Conservation (phyloP, 2,888 invertebrate genomes). For the Drosophila recens region DNA sequence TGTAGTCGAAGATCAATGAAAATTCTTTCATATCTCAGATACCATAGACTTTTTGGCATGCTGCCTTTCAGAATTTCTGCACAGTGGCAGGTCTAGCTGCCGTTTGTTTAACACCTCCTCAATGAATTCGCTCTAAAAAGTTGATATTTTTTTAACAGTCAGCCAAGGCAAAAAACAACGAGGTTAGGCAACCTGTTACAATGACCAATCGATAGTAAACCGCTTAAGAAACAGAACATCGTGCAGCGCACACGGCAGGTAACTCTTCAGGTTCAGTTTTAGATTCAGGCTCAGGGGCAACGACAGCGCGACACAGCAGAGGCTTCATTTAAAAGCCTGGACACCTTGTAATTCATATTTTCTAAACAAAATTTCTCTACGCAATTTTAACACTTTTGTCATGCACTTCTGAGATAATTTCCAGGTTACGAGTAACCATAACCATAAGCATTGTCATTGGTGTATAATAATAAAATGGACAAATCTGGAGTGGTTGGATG, state of each 20-base stretch:
- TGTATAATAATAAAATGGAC: conserved; percentile 23
- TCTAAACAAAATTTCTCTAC: conserved; percentile 73
- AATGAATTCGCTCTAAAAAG: conserved; percentile 34
- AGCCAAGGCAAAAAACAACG: conserved; percentile 13
- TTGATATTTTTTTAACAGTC: conserved; percentile 59
- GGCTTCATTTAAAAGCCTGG: conserved; percentile 26
- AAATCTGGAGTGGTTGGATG: conserved; percentile 27
- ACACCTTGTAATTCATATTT: conserved; percentile 79
- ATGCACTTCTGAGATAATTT: conserved; percentile 56
- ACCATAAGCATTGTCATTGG: conserved; percentile 50
- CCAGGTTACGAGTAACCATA: conserved; percentile 43
- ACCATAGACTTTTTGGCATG: conserved; percentile 14
- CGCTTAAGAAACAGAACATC: conserved; percentile 52
- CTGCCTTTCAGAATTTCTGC: conserved; percentile 51
- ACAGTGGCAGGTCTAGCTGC: conserved; percentile 69
- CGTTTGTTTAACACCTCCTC: conserved; percentile 76
- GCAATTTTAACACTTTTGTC: conserved; percentile 78
- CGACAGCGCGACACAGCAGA: conserved; percentile 56
- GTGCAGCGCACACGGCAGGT: conserved; percentile 61
- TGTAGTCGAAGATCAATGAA: conserved; percentile 12
- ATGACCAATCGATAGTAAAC: conserved; percentile 28
- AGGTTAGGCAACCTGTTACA: conserved; percentile 53
- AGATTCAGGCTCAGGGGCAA: conserved; percentile 24
- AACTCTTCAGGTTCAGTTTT: conserved; percentile 48
- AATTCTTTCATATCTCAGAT: conserved; percentile 9